Evolutionary conservation across 2,113 vertebrate species (phyloP).

Genomic region (Gracilinanus agilis): DNA sequence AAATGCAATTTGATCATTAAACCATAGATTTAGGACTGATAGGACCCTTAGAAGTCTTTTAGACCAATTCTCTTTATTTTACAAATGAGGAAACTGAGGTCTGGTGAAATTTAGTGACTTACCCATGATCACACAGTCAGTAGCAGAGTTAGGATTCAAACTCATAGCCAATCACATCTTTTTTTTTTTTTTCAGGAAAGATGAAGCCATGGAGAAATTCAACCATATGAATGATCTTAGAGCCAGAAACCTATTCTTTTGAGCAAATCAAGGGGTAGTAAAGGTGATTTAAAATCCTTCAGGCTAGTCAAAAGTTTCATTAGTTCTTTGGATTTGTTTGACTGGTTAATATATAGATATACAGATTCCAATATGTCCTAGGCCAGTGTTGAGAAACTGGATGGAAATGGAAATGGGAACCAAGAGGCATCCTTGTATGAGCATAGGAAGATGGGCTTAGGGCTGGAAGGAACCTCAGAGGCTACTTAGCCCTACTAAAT

Average conservation of each 20-base stretch:
- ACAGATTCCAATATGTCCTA: slow-evolving; percentile 20
- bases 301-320: slow-evolving; percentile 7
- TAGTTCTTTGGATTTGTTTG: slow-evolving; percentile 39
- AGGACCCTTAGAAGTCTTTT: background rate
- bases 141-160: background rate
- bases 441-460: background rate
- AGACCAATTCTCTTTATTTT: background rate
- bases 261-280: background rate
- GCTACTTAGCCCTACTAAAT: background rate
- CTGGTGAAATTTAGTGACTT: background rate
- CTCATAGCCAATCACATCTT: background rate
- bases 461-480: background rate
- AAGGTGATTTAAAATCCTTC: background rate
- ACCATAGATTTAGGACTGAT: background rate
- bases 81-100: background rate
- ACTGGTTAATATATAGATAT: background rate
- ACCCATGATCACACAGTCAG: background rate
- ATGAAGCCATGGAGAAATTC: slow-evolving; percentile 21
- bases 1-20: slow-evolving; percentile 54
- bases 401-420: slow-evolving; percentile 28
- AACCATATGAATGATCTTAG: background rate
- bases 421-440: background rate
- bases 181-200: slow-evolving; percentile 14
- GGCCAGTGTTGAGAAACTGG: slow-evolving; percentile 36
- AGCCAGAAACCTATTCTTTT: slow-evolving; percentile 30